Evolutionary conservation across 2,113 vertebrate genomes (phyloP), one percentile per base, ranked within the genome.

Genomic region (Pedionomus torquatus): DNA sequence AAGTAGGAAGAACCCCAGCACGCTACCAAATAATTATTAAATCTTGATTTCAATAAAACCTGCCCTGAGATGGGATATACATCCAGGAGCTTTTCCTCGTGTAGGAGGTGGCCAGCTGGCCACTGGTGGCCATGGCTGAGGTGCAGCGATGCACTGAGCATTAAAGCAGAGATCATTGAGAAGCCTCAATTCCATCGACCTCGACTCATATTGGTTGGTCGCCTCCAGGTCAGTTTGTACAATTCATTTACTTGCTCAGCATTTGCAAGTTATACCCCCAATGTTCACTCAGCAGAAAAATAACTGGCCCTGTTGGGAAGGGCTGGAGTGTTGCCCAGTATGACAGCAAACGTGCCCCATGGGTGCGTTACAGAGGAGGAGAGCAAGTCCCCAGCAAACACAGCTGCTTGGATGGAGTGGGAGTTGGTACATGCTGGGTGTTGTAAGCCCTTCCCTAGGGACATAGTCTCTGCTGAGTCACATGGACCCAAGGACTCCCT

Each of bases 121-220:
- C 49, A 68, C 84, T 66, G 85, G 90, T 92, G 87, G 61, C 92
- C 52, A 51, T 71, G 74, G 90, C 92, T 94, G 94, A 95, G 90
- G 85, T 0, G 1, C 75, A 48, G 41, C 2, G 7, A 58, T 4
- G 30, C 68, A 15, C 68, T 6, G 74, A 97, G 94, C 87, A 48
- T 83, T 97, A 93, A 97, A 97, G 81, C 97, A 97, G 96, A 96
- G 84, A 93, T 96, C 19, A n/a, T 68, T 82, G 86, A 69, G 8
- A 81, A 93, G 39, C 74, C 91, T 43, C 93, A 91, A 94, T 96
- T 95, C 92, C 95, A 95, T 20, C 72, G 33, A 68, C 39, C 28
- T 30, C 7, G 83, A 74, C 63, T 84, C 93, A 58, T 44, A 58
- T 61, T 41, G 35, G 86, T 81, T 74, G 76, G 60, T 63, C 91